A percentile compares a stretch with the other conserved stretches of the same genome.
Evolutionary conservation across 2,113 vertebrate species (phyloP).

Genomic region (Spilogale gracilis): DNA sequence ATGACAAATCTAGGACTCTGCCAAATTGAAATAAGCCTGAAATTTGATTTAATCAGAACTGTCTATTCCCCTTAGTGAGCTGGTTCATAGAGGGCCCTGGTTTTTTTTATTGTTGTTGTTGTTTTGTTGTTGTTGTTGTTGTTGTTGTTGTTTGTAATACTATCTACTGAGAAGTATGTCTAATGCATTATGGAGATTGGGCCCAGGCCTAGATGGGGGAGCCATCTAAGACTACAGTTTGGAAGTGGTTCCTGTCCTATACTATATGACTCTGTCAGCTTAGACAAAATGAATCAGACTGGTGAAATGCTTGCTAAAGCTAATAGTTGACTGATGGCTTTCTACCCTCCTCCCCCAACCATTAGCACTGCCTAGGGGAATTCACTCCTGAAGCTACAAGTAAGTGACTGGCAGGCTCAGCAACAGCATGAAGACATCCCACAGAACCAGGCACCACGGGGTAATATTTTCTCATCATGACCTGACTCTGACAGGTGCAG

Average conservation of each 20-base stretch:
- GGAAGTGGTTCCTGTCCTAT: not conserved
- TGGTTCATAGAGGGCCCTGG: not conserved
- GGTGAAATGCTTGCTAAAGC: slow-evolving; percentile 36
- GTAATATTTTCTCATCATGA: slow-evolving; percentile 60
- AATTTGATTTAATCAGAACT: not conserved
- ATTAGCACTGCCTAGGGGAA: slow-evolving; percentile 70
- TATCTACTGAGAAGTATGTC: not conserved
- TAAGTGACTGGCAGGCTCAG: slow-evolving; percentile 26
- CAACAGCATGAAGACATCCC: slow-evolving; percentile 66
- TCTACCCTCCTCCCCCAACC: not conserved
- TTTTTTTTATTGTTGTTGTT: not conserved
- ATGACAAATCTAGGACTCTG: not conserved
- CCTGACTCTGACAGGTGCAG: slow-evolving; percentile 68
- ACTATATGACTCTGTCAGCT: not conserved
- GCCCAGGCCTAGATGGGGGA: not conserved
- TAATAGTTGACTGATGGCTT: slow-evolving; percentile 50
- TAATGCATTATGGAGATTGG: not conserved
- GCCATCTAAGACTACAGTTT: not conserved
- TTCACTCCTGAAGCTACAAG: slow-evolving; percentile 57
- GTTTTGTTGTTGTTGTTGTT: not conserved
- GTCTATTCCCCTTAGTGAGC: not conserved
- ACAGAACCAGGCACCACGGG: not conserved
- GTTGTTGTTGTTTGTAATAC: not conserved
- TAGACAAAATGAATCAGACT: slow-evolving; percentile 1
- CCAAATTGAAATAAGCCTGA: not conserved